These are phyloP conservation scores for Amphipoea oculea DNA, from an alignment of 2,888 invertebrate species.

Conservation along the genomic window DNA sequence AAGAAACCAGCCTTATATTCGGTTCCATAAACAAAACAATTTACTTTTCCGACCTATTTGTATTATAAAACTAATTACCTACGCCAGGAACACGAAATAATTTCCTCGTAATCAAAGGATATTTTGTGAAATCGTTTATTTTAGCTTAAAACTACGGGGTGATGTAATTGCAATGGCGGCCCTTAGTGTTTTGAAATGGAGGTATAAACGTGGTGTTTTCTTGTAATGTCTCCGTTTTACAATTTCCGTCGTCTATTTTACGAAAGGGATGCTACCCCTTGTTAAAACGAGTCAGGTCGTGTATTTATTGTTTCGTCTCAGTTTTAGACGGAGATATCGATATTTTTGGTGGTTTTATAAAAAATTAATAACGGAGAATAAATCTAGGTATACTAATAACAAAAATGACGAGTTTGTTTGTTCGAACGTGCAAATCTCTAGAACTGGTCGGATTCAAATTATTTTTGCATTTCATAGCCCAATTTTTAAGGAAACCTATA, in stretches of 20 bases:
- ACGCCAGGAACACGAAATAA: constrained; percentile 57
- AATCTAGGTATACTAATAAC: not conserved
- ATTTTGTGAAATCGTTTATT: constrained; percentile 48
- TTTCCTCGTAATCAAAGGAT: constrained; percentile 58
- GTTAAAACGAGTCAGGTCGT: not conserved
- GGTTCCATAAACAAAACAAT: constrained; percentile 53
- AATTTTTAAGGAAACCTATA: no score
- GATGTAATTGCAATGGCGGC: constrained; percentile 46
- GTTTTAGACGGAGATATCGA: not conserved
- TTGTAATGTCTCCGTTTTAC: constrained; percentile 27
- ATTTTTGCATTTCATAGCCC: no score
- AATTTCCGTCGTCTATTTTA: not conserved
- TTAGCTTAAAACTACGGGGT: constrained; percentile 38
- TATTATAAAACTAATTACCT: constrained; percentile 69
- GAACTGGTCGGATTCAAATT: no score
- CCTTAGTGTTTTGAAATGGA: constrained; percentile 21
- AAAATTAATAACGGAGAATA: not conserved
- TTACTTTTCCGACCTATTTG: constrained; percentile 53
- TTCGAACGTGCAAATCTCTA: no score
- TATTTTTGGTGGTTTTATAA: not conserved
- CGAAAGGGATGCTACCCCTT: not conserved
- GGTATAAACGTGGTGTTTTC: constrained; percentile 29
- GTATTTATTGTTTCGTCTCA: not conserved
- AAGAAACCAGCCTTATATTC: constrained; percentile 36
- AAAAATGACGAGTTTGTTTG: not conserved